A percentile compares a stretch with the other conserved stretches of the same genome.
These are phyloP conservation scores for Gryllus bimaculatus DNA, from an alignment of 1,140 invertebrate species.

Conservation along the genomic window DNA sequence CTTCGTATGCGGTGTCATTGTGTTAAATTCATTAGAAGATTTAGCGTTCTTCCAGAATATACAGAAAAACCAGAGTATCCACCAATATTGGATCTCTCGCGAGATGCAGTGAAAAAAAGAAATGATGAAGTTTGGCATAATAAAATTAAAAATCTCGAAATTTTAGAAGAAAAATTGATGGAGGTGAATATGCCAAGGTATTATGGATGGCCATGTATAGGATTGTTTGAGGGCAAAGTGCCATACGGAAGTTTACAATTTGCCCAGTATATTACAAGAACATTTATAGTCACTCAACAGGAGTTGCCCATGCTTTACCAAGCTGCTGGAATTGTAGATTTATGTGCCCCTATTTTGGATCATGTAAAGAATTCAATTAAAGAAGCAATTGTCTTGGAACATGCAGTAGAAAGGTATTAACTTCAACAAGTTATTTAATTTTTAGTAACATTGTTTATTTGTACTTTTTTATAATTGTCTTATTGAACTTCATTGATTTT, in stretches of 20 bases:
- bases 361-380: too few relatives aligned
- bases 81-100: conserved; percentile 45
- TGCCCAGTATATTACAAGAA: conserved; percentile 62
- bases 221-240: conserved; percentile 46
- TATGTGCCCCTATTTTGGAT: too few relatives aligned
- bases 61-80: conserved; percentile 46
- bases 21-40: too few relatives aligned
- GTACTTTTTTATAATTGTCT: too few relatives aligned
- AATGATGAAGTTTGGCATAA: conserved; percentile 40
- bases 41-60: conserved; percentile 28
- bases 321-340: background rate
- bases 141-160: conserved; percentile 50
- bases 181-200: conserved; percentile 69
- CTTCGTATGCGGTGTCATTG: too few relatives aligned
- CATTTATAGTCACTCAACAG: conserved; percentile 44
- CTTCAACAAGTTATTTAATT: too few relatives aligned
- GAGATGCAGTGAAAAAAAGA: conserved; percentile 33
- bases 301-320: conserved; percentile 37
- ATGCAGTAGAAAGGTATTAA: too few relatives aligned
- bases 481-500: too few relatives aligned
- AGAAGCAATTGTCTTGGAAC: too few relatives aligned
- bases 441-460: too few relatives aligned
- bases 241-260: conserved; percentile 57
- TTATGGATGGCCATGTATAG: conserved; percentile 59
- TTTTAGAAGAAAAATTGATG: conserved; percentile 72